Evolutionary conservation across 2,888 invertebrate genomes (phyloP).

Genomic region (Cosmia trapezina): DNA sequence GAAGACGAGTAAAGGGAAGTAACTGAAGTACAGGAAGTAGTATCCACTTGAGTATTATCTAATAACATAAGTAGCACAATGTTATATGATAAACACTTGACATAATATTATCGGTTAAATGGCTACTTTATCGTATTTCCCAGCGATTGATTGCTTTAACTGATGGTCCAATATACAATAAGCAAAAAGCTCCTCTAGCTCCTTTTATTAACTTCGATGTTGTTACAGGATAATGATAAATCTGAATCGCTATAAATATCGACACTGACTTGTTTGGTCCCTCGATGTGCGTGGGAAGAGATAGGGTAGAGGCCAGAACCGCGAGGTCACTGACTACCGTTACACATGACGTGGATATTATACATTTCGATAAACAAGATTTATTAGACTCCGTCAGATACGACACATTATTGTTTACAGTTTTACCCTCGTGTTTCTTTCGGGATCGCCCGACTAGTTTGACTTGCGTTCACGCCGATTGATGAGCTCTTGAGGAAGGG

Average conservation of each 20-base stretch:
- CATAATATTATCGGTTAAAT: conserved; percentile 9
- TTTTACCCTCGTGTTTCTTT: not conserved
- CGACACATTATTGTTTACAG: not conserved
- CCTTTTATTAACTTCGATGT: not conserved
- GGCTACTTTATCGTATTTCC: not conserved
- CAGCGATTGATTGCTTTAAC: not conserved
- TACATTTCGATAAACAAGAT: conserved; percentile 20
- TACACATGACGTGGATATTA: conserved; percentile 8
- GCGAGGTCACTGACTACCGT: conserved; percentile 22
- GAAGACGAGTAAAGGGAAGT: not conserved
- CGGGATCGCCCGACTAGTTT: not conserved
- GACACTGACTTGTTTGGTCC: conserved; percentile 9
- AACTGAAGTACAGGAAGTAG: no score
- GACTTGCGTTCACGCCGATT: not conserved
- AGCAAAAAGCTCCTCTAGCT: not conserved
- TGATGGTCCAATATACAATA: not conserved
- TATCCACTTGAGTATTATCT: conserved; percentile 16
- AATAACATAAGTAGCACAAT: not conserved
- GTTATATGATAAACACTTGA: conserved; percentile 10
- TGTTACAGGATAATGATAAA: conserved; percentile 5
- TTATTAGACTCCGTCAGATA: conserved; percentile 6
- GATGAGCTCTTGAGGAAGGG: not conserved
- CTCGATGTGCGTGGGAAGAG: conserved; percentile 37
- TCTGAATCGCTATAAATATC: not conserved
- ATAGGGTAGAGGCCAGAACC: conserved; percentile 15